These are phyloP conservation scores for Callocephalon fimbriatum DNA, from an alignment of 2,113 vertebrate species.

Conservation along the genomic window DNA sequence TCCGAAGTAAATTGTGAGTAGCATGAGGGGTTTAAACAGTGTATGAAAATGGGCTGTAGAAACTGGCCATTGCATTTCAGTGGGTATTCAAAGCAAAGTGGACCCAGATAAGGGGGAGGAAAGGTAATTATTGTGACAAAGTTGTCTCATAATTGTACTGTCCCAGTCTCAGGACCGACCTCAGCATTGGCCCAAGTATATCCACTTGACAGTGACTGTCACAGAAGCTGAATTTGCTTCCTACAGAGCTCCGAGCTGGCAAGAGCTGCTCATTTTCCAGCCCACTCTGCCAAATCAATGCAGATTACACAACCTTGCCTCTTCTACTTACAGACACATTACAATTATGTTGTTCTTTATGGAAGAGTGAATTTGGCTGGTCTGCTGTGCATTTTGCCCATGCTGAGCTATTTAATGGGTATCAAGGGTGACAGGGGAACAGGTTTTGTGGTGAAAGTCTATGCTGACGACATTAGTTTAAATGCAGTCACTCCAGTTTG, in stretches of 20 bases:
- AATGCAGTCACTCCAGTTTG: background rate
- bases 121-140: background rate
- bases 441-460: background rate
- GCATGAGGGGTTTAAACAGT: background rate
- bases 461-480: background rate
- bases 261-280: conserved; percentile 51
- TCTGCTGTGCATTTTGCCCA: background rate
- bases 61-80: background rate
- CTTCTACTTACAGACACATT: conserved; percentile 11
- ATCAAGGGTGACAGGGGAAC: background rate
- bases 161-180: background rate
- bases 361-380: conserved; percentile 41
- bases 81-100: background rate
- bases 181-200: background rate
- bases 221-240: conserved; percentile 43
- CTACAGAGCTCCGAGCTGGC: conserved; percentile 46
- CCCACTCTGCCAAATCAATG: conserved; percentile 56
- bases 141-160: background rate
- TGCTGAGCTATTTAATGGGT: background rate
- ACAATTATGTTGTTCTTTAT: conserved; percentile 38
- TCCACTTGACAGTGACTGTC: background rate
- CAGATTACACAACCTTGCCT: conserved; percentile 59
- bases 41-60: background rate
- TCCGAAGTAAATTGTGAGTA: background rate
- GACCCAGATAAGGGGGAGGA: background rate